Conservation (phyloP, 1,140 invertebrate species). For the Neodiprion pinetum region DNA sequence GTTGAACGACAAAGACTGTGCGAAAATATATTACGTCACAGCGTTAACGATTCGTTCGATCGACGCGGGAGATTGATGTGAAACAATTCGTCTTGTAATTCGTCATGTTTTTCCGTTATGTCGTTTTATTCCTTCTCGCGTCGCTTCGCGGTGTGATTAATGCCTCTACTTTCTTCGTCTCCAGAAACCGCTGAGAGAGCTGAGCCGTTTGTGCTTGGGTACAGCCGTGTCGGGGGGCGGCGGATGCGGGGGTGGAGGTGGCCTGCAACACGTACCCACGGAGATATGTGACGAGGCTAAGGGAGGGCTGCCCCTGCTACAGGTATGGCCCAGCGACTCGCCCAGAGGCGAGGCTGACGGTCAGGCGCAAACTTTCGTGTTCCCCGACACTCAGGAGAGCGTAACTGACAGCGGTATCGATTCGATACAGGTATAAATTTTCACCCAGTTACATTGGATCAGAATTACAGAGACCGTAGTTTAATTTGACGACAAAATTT, state of each 20-base stretch:
- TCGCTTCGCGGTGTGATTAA: too few relatives aligned
- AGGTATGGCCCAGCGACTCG: conserved; percentile 74
- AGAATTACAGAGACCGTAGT: too few relatives aligned
- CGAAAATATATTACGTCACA: too few relatives aligned
- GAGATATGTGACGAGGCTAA: conserved; percentile 45
- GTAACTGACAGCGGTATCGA: conserved; percentile 68
- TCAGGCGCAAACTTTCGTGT: conserved; percentile 72
- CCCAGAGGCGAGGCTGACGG: conserved; percentile 72
- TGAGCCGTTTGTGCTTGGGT: conserved; percentile 64
- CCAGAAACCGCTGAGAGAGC: conserved; percentile 67
- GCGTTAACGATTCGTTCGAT: too few relatives aligned
- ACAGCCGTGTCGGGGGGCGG: conserved; percentile 47
- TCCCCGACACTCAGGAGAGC: conserved; percentile 58
- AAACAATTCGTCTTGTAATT: too few relatives aligned
- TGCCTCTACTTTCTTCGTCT: conserved; percentile 26
- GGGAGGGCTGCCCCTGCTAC: conserved; percentile 65
- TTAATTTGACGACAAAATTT: too few relatives aligned
- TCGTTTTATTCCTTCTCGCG: too few relatives aligned
- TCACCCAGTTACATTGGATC: background rate
- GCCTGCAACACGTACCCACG: conserved; percentile 35
- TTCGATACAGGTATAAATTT: conserved; percentile 67
- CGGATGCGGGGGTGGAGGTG: conserved; percentile 21
- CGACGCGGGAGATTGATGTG: too few relatives aligned
- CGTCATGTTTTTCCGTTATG: too few relatives aligned
- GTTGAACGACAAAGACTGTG: too few relatives aligned